Percentiles rank a stretch among this genome's conserved stretches.
Conservation (phyloP, 2,113 vertebrate species). For the Malurus cyaneus region DNA sequence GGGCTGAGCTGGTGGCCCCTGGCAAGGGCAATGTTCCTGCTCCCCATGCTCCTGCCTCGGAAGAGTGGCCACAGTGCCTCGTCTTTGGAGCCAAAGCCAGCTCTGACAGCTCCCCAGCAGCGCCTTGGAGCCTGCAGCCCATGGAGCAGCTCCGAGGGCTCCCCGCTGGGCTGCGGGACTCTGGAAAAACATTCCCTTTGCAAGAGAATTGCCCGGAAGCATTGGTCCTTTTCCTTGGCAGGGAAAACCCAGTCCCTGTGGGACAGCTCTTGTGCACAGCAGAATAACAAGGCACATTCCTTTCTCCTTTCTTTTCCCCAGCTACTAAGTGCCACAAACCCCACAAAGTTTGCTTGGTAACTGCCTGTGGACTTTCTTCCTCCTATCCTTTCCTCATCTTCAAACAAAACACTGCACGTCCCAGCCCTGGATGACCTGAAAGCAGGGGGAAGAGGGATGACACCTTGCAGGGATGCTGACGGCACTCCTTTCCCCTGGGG, state of each 20-base stretch:
- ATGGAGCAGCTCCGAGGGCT: neutral
- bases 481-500: neutral
- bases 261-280: neutral
- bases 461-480: neutral
- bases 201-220: neutral
- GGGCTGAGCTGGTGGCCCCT: neutral
- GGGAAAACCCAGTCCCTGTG: neutral
- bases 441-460: fast-evolving
- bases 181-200: neutral
- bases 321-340: neutral
- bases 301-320: neutral
- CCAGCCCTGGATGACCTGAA: neutral
- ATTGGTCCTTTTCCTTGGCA: neutral
- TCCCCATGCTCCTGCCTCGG: neutral
- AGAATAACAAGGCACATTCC: neutral
- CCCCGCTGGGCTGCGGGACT: neutral
- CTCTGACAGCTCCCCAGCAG: neutral
- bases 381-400: neutral
- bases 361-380: neutral
- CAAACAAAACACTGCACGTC: fast-evolving
- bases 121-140: neutral
- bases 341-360: neutral
- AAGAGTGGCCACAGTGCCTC: fast-evolving
- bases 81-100: neutral
- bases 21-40: fast-evolving